Evolutionary conservation across 2,113 vertebrate genomes (phyloP).

Genomic region (Onychostoma macrolepis): DNA sequence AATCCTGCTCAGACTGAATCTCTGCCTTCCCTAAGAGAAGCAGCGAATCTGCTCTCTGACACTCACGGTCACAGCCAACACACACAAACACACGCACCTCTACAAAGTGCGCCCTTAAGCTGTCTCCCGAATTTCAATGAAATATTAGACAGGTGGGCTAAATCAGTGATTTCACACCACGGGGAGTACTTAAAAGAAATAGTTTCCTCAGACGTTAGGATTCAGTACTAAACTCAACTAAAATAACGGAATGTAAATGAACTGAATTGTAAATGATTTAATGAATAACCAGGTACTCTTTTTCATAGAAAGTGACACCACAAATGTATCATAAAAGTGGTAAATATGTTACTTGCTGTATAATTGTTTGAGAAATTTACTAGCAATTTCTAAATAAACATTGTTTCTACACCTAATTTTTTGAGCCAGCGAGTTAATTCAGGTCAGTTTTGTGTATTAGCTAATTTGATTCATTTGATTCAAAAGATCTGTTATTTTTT

Average conservation of each 20-base stretch:
- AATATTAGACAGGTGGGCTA: slow-evolving; percentile 62
- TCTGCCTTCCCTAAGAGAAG: slow-evolving; percentile 62
- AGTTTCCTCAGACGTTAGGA: background rate
- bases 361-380: background rate
- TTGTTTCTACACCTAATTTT: too few relatives aligned
- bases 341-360: background rate
- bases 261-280: background rate
- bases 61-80: slow-evolving; percentile 27
- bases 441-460: background rate
- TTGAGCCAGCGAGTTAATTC: background rate
- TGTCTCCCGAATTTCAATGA: slow-evolving; percentile 66
- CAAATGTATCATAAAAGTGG: background rate
- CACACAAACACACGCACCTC: slow-evolving; percentile 16
- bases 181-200: background rate
- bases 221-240: background rate
- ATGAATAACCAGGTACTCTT: background rate
- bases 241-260: background rate
- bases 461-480: background rate
- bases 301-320: background rate
- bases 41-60: slow-evolving; percentile 59
- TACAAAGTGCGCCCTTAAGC: slow-evolving; percentile 63
- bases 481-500: background rate
- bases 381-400: too few relatives aligned
- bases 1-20: slow-evolving; percentile 67
- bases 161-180: slow-evolving; percentile 38